These are phyloP conservation scores for Hedya salicella DNA, from an alignment of 2,888 invertebrate genomes.

Conservation along the genomic window DNA sequence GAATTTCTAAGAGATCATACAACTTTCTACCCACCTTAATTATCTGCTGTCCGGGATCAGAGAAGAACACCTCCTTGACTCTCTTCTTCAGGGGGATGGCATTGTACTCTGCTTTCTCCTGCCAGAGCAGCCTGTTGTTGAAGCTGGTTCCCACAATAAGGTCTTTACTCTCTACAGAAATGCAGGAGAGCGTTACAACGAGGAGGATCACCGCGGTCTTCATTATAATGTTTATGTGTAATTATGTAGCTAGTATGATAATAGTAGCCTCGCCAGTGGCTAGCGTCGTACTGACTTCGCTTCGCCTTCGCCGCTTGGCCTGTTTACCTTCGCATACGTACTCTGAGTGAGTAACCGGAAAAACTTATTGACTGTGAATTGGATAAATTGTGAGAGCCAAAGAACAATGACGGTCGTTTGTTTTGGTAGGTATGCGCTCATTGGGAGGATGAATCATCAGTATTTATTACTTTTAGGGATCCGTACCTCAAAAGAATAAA, in stretches of 20 bases:
- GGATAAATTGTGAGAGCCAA: slow-evolving; percentile 42
- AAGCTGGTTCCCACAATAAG: slow-evolving; percentile 77
- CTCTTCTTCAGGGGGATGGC: slow-evolving; percentile 77
- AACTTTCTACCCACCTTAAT: slow-evolving; percentile 63
- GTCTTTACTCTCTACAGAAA: slow-evolving; percentile 70
- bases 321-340: slow-evolving; percentile 57
- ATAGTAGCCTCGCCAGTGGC: slow-evolving; percentile 60
- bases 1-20: too few species aligned
- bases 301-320: slow-evolving; percentile 50
- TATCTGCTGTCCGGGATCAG: slow-evolving; percentile 76
- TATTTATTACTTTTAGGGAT: neutral
- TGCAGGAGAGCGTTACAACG: slow-evolving; percentile 62
- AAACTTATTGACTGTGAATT: slow-evolving; percentile 54
- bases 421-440: slow-evolving; percentile 6
- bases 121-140: slow-evolving; percentile 71
- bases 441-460: neutral
- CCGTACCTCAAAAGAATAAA: too few species aligned
- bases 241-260: slow-evolving; percentile 43
- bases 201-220: slow-evolving; percentile 65
- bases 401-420: slow-evolving; percentile 32
- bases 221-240: slow-evolving; percentile 60
- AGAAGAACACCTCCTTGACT: slow-evolving; percentile 77
- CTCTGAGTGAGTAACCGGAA: slow-evolving; percentile 58
- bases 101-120: slow-evolving; percentile 76
- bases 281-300: slow-evolving; percentile 58